These are phyloP conservation scores for Acipenser oxyrinchus DNA, from an alignment of 2,797 vertebrate species.

Conservation along the genomic window DNA sequence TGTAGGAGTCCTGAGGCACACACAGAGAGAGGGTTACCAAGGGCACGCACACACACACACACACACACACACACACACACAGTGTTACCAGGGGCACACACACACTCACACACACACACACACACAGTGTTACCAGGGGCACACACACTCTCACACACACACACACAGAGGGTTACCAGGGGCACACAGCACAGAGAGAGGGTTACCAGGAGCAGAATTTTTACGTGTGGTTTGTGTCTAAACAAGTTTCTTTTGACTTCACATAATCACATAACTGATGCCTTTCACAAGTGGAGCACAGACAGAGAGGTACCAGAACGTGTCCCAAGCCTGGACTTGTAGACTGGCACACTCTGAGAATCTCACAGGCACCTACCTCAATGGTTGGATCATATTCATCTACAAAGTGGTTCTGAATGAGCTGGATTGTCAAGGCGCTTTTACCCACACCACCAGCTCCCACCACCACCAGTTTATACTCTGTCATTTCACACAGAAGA, in stretches of 20 bases:
- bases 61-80: no score
- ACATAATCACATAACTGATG: no score
- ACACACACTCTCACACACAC: no score
- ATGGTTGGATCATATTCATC: constrained; percentile 82
- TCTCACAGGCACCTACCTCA: constrained; percentile 52
- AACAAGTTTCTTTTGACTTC: no score
- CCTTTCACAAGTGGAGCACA: background rate
- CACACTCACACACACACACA: no score
- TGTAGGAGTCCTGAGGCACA: constrained; percentile 65
- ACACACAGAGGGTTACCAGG: no score
- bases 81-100: no score
- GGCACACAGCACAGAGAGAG: no score
- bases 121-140: background rate
- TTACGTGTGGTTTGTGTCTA: no score
- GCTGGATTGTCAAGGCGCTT: constrained; percentile 77
- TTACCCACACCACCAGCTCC: constrained; percentile 79
- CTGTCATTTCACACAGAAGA: constrained; percentile 60
- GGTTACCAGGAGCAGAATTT: no score
- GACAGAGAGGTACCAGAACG: background rate
- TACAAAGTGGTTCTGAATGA: constrained; percentile 83
- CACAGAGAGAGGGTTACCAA: background rate
- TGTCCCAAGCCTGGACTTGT: background rate
- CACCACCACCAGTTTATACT: constrained; percentile 81
- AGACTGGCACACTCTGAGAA: no score
- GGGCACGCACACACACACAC: no score